phyloP scores from a whole-genome alignment of 2,888 invertebrate genomes.

The Doris montereyensis region DNA sequence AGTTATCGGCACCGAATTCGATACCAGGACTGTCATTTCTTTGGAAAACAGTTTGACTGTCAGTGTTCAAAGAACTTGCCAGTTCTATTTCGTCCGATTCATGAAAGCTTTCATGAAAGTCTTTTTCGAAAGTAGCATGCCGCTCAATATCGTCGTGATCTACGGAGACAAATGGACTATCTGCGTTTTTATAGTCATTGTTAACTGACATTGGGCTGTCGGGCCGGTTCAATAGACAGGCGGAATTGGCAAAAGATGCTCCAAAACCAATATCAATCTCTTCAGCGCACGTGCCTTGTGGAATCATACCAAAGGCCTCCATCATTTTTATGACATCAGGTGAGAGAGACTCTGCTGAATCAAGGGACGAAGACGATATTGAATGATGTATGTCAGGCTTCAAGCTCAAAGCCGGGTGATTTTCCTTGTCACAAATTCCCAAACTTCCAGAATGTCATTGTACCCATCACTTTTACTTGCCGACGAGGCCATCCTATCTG shows the following conservation, averaged over 20 bases:
- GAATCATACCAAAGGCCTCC: slow-evolving; percentile 34
- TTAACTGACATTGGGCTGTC: slow-evolving; percentile 21
- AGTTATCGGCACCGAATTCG: no score
- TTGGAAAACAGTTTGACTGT: not conserved
- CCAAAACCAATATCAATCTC: slow-evolving; percentile 27
- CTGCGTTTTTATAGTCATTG: not conserved
- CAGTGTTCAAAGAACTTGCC: not conserved
- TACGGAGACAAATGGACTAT: no score
- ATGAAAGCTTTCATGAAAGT: slow-evolving; percentile 33
- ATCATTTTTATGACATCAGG: slow-evolving; percentile 35
- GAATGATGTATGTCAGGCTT: slow-evolving; percentile 23
- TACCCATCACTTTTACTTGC: slow-evolving; percentile 37
- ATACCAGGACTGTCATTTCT: slow-evolving; percentile 29
- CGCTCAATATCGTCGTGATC: no score
- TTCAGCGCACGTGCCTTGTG: slow-evolving; percentile 6
- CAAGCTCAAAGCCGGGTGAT: not conserved
- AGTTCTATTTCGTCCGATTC: slow-evolving; percentile 30
- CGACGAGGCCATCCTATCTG: no score
- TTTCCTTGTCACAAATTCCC: slow-evolving; percentile 14
- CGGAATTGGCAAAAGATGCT: not conserved
- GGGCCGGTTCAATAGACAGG: slow-evolving; percentile 22
- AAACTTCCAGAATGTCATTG: slow-evolving; percentile 40
- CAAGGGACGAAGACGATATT: slow-evolving; percentile 26
- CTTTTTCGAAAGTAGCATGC: no score
- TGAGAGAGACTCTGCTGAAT: slow-evolving; percentile 22